These are phyloP conservation scores for Mycetomoellerius zeteki DNA, from an alignment of 1,140 invertebrate genomes.

Conservation along the genomic window DNA sequence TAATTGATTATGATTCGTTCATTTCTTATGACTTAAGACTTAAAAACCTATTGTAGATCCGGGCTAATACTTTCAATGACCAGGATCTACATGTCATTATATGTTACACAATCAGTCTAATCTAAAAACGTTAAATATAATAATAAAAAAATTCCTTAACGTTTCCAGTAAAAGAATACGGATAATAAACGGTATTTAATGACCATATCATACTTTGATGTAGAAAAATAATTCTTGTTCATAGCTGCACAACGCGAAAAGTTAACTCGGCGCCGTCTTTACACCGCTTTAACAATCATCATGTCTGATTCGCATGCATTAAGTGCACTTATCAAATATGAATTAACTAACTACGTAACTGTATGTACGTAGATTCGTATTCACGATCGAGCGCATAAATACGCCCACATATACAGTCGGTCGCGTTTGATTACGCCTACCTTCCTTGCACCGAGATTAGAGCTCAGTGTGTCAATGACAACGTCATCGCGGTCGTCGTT, in stretches of 20 bases:
- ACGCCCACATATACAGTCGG: slow-evolving; percentile 24
- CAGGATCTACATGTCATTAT: neutral
- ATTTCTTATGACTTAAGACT: too few relatives aligned
- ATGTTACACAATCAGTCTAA: neutral
- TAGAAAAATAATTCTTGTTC: neutral
- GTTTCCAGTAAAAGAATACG: neutral
- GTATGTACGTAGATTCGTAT: slow-evolving; percentile 28
- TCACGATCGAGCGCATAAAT: slow-evolving; percentile 46
- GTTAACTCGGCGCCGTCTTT: slow-evolving; percentile 19
- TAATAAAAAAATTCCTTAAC: neutral
- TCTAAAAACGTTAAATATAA: neutral
- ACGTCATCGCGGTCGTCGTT: neutral
- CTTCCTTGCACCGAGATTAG: slow-evolving; percentile 42
- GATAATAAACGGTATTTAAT: neutral
- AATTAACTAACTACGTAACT: slow-evolving; percentile 32
- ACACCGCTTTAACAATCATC: slow-evolving; percentile 21
- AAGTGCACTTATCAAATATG: slow-evolving; percentile 55
- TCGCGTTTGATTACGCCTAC: slow-evolving; percentile 14
- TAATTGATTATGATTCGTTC: too few relatives aligned
- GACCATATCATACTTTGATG: neutral
- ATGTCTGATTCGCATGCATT: slow-evolving; percentile 5
- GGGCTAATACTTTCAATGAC: too few relatives aligned
- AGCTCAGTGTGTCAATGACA: slow-evolving; percentile 54
- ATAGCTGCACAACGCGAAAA: neutral
- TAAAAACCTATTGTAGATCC: too few relatives aligned